Base-by-base conservation (phyloP, 2,797 vertebrate species). In the Gadopsis bispinosus region DNA sequence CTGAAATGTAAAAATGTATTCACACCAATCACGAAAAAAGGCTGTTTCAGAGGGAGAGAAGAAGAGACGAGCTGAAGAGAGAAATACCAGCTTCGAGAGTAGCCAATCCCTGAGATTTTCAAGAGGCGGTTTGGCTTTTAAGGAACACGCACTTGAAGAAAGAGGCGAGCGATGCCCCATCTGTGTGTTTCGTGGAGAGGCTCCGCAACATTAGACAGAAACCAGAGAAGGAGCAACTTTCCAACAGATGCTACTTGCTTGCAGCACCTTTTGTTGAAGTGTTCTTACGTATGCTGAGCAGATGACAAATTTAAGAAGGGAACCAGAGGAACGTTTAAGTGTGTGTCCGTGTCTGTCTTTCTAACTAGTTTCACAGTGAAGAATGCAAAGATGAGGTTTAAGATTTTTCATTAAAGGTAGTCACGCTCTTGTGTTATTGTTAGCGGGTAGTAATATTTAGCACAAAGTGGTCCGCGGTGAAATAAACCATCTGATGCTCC, bases 171-270 rank as follows among this genome's bases (percentile, higher is more conserved):
- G 33, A 69, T 69, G 62, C 58, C 61, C 77, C 84, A 75, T 85
- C 83, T 88, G 82, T 79, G 82, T 69, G 70, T 80, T 90, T 81
- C 73, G 54, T 64, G 22, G 65, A 85, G 75, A 84, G 75, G 75
- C 80, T 85, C 60, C 50, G 76, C 83, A 73, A 69, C 68, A 56
- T 66, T 62, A 59, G 74, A 61, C 70, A 76, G 54, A 73, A 85
- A 73, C 56, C 77, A 80, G 76, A 67, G 77, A 74, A 4, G 1
- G 39, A 53, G 6, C 70, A 78, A 78, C 77, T 79, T 79, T 73
- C 75, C 75, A 76, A 84, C 86, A 88, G 84, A 89, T 83, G 83
- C 79, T 71, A 64, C 74, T 76, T 20, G 41, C 68, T 75, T 22
- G 59, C 71, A 77, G 72, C 80, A n/a, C 51, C 79, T 39, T 39